Evolutionary conservation across 2,888 invertebrate species (phyloP), one percentile per base, ranked within the genome.

Genomic region (Drosophila parthenogenetica): DNA sequence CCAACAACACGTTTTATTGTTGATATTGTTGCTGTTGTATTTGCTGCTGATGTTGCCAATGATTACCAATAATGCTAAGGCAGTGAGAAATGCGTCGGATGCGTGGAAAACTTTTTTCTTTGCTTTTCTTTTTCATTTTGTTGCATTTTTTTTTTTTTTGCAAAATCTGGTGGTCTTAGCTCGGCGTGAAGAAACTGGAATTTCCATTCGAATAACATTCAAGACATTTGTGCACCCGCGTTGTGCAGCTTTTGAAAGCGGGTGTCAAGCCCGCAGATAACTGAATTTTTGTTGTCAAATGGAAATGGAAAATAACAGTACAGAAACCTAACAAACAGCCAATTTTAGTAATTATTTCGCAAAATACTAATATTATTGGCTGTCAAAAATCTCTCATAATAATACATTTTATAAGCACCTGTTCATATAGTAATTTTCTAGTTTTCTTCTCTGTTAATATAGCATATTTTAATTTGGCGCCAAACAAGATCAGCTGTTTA

Each of bases 21-120:
- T 39, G 19, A 16, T 54, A 35, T 35, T 61, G 32, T 2, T 62
- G 42, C 42, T 48, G 25, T 42, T 58, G 37, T 51, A 50, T 32
- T 72, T 55, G 55, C 29, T 29, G 29, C 29, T 29, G 29, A 29
- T 29, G 29, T 61, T 54, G 63, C 69, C 73, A 88, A 87, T 89
- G 83, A 83, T 84, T 81, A 69, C 89, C 85, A 87, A 83, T 83
- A 83, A 81, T 77, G 87, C 79, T 59, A 8, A 84, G 64, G 69
- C 81, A 69, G 72, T 77, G 85, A 84, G 64, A 83, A 83, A 89
- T 84, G 89, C 83, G 87, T 87, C 69, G 87, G 70, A 74, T 83
- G 89, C 85, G 89, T 83, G 83, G 85, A 89, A 83, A 83, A 73
- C 68, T 75, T 86, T 85, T 82, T 81, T 54, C 13, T 29, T 16